These are phyloP conservation scores for Xenentodon cancila DNA, from an alignment of 2,797 vertebrate genomes.

Conservation along the genomic window DNA sequence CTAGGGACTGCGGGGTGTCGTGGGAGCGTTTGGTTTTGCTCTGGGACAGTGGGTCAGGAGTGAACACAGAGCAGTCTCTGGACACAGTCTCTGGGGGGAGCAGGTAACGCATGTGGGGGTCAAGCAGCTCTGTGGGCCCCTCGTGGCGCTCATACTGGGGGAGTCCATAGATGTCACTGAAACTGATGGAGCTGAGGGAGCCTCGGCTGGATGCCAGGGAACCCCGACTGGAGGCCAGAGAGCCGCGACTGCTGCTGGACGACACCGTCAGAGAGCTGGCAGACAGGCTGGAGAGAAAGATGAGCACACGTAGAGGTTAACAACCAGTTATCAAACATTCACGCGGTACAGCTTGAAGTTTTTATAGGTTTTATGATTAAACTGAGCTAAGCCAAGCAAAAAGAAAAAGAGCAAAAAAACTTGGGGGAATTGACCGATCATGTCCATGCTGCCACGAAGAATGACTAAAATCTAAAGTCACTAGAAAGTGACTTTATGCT, in stretches of 20 bases:
- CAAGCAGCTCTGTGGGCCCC: constrained; percentile 73
- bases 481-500: background rate
- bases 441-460: too few relatives aligned
- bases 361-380: too few relatives aligned
- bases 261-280: constrained; percentile 96
- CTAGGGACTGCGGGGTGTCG: constrained; percentile 94
- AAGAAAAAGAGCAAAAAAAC: too few relatives aligned
- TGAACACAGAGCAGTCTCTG: constrained; percentile 76
- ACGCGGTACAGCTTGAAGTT: too few relatives aligned
- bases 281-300: constrained; percentile 83
- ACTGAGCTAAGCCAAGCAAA: too few relatives aligned
- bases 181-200: constrained; percentile 96
- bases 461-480: background rate
- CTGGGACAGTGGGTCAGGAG: constrained; percentile 73
- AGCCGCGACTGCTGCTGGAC: constrained; percentile 96
- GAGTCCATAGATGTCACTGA: constrained; percentile 96
- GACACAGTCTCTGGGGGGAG: constrained; percentile 84
- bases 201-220: constrained; percentile 95
- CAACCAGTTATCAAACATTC: too few relatives aligned
- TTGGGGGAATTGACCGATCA: too few relatives aligned
- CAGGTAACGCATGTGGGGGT: constrained; percentile 90
- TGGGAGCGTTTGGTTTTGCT: constrained; percentile 88
- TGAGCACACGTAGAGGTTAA: too few relatives aligned
- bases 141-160: constrained; percentile 93
- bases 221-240: constrained; percentile 93